Percentiles rank a stretch among this genome's conserved stretches.
Evolutionary conservation across 2,113 vertebrate species (phyloP).

Genomic region (Kobus ellipsiprymnus): DNA sequence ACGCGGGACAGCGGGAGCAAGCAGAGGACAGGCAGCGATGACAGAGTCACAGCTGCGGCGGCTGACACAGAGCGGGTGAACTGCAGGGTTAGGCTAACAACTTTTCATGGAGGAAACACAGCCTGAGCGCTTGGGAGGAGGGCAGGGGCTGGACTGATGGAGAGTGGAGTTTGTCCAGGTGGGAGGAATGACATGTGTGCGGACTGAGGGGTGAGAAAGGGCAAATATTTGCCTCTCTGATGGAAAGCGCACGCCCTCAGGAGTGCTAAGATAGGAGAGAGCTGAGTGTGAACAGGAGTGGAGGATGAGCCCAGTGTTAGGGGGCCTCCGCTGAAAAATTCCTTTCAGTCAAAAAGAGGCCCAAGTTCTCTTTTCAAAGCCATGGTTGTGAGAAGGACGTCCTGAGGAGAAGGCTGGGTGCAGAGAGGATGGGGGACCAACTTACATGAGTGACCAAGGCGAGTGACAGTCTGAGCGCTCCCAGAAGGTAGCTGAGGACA

Average conservation of each 20-base stretch:
- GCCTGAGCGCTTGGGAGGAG: neutral
- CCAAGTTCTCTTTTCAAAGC: neutral
- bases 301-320: rapidly evolving
- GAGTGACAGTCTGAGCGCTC: neutral
- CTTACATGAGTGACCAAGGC: no score
- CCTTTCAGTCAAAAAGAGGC: neutral
- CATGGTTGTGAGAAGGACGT: neutral
- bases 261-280: neutral
- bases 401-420: neutral
- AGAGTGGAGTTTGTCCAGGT: neutral
- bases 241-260: neutral
- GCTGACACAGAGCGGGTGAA: no score
- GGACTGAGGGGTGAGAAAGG: neutral
- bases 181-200: neutral
- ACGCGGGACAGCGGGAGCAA: neutral
- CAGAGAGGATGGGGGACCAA: neutral
- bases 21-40: neutral
- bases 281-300: rapidly evolving
- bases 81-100: neutral
- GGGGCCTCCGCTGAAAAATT: neutral
- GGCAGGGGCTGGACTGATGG: neutral
- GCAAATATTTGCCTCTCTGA: neutral
- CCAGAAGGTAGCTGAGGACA: neutral
- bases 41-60: rapidly evolving
- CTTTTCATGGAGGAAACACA: rapidly evolving